A percentile compares a stretch with the other conserved stretches of the same genome.
Conservation (phyloP, 2,113 vertebrate genomes). For the Acanthochromis polyacanthus region DNA sequence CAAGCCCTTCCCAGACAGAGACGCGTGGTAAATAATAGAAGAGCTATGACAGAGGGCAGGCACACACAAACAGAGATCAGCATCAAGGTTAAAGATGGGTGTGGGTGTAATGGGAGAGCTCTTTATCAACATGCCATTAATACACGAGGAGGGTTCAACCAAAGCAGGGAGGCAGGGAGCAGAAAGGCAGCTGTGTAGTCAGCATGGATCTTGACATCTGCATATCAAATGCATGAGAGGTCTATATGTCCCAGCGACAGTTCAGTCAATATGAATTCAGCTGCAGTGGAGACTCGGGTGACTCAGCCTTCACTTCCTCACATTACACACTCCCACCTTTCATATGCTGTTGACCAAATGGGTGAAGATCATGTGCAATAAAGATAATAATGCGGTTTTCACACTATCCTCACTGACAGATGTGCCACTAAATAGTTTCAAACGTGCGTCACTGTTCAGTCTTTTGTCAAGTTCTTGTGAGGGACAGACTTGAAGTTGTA, state of each 20-base stretch:
- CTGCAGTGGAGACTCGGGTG: constrained; percentile 44
- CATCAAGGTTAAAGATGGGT: constrained; percentile 78
- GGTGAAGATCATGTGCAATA: constrained; percentile 27
- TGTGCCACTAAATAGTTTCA: neutral
- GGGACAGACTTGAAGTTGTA: no score
- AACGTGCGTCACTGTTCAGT: neutral
- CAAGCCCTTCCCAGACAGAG: constrained; percentile 69
- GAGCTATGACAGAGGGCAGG: constrained; percentile 75
- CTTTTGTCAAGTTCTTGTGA: no score
- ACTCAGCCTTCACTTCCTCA: constrained; percentile 61
- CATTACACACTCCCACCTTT: constrained; percentile 49
- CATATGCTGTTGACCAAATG: neutral
- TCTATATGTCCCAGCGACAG: constrained; percentile 45
- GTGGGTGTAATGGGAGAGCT: constrained; percentile 69
- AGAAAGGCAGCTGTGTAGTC: neutral
- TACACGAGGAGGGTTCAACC: constrained; percentile 48
- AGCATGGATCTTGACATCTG: constrained; percentile 41
- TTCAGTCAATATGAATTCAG: constrained; percentile 55
- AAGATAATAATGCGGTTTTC: constrained; percentile 27
- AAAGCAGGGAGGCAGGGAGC: constrained; percentile 1
- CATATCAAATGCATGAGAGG: constrained; percentile 48
- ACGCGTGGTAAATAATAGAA: constrained; percentile 83
- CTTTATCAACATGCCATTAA: constrained; percentile 70
- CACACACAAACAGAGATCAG: constrained; percentile 74
- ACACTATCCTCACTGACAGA: neutral